These are phyloP conservation scores for Amyelois transitella DNA, from an alignment of 1,140 invertebrate species.

Conservation along the genomic window DNA sequence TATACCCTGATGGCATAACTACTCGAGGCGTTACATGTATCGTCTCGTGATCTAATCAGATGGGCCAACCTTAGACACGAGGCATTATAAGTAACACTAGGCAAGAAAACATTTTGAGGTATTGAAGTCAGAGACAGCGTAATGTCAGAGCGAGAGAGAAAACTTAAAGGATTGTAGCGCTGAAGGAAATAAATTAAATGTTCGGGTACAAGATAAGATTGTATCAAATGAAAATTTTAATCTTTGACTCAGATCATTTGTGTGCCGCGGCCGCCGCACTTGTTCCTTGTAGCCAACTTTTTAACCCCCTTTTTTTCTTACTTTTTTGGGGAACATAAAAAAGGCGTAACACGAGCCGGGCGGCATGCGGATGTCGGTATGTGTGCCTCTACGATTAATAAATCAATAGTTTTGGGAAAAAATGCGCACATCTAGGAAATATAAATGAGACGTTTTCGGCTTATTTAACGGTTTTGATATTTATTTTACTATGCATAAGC, in stretches of 20 bases:
- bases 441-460: not conserved
- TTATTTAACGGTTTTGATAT: not conserved
- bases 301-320: conserved; percentile 37
- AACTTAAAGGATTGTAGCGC: too few relatives aligned
- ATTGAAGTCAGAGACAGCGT: too few relatives aligned
- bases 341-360: conserved; percentile 54
- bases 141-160: too few relatives aligned
- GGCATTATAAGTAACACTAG: too few relatives aligned
- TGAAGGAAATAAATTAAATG: too few relatives aligned
- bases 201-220: too few relatives aligned
- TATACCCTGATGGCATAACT: too few relatives aligned
- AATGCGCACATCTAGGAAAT: conserved; percentile 1
- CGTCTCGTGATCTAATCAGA: too few relatives aligned
- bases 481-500: not conserved
- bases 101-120: too few relatives aligned
- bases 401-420: conserved; percentile 10
- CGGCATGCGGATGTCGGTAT: conserved; percentile 53
- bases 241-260: conserved; percentile 23
- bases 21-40: too few relatives aligned
- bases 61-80: too few relatives aligned
- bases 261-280: conserved; percentile 34
- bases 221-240: conserved; percentile 5
- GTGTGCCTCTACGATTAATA: conserved; percentile 26
- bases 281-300: conserved; percentile 49
- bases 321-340: conserved; percentile 37